Base-by-base conservation (phyloP, 2,797 vertebrate genomes). In the Carapus acus region DNA sequence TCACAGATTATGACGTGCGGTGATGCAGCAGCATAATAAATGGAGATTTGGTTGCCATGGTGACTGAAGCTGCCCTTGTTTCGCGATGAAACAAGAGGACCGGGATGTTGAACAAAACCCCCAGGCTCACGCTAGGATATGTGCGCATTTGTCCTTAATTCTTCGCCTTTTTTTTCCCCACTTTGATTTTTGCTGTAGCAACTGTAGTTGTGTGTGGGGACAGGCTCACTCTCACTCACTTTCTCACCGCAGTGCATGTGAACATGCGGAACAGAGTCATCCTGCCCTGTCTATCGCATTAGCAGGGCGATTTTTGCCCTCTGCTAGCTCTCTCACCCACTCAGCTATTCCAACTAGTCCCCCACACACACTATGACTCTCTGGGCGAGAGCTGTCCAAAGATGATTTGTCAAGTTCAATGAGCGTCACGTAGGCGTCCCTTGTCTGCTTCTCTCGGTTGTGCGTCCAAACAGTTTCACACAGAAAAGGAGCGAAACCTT, bases 11-110 rank as follows among this genome's bases (percentile, higher is more conserved):
- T 69, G 67, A 67, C 4, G 24, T 70, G 47, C 36, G 14, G 49
- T 75, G 60, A 81, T 60, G 57, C 49, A 68, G 71, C 66, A 65
- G 58, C 23, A 62, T 54, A 23, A 21, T 47, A 70, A 36, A 44
- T 67, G 57, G 65, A 64, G 58, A 43, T 43, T 29, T 54, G 62
- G 82, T 83, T 79, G 34, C 81, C 72, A 78, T 83, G 74, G 81
- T 41, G 60, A 85, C 66, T 44, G 49, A 69, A 27, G 44, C 60
- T 58, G 44, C 54, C 24, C 24, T 27, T 50, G 56, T 65, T 71
- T 69, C 13, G 57, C 50, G 39, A 60, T 50, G 58, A 54, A 49
- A 71, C 74, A 49, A 21, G 40, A 53, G 18, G n/a, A 43, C 20
- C 23, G 31, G n/a, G 5, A 43, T 11, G 41, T 18, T 49, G 46